Evolutionary conservation across 2,888 invertebrate genomes (phyloP).

Genomic region (Periphyllus acericola): DNA sequence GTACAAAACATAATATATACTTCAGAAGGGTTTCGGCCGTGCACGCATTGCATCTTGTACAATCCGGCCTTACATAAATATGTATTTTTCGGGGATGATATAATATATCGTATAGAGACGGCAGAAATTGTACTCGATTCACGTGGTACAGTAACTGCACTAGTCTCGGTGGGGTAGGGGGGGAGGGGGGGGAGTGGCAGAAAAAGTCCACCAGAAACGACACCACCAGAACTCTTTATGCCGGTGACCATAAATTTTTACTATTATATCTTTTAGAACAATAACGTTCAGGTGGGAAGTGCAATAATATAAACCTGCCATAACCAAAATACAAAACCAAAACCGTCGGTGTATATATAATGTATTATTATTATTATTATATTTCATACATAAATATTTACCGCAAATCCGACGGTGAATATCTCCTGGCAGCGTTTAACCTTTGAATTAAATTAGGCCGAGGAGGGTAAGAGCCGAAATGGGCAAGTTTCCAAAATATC

Average conservation of each 20-base stretch:
- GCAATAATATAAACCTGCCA: constrained; percentile 61
- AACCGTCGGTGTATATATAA: constrained; percentile 20
- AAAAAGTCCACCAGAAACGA: constrained; percentile 47
- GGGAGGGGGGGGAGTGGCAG: neutral
- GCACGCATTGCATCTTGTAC: too few relatives aligned
- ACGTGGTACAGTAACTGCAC: neutral
- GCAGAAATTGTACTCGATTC: neutral
- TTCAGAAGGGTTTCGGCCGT: too few relatives aligned
- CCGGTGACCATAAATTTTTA: constrained; percentile 52
- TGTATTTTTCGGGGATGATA: neutral
- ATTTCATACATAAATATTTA: constrained; percentile 36
- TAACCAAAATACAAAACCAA: constrained; percentile 55
- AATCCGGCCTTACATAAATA: neutral
- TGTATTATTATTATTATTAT: too few relatives aligned
- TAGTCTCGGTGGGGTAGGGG: too few relatives aligned
- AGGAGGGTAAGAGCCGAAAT: constrained; percentile 30
- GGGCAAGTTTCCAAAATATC: constrained; percentile 56
- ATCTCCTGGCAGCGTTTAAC: constrained; percentile 60
- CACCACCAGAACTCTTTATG: constrained; percentile 53
- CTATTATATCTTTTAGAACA: constrained; percentile 59
- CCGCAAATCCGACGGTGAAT: constrained; percentile 46
- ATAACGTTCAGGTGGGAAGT: constrained; percentile 58
- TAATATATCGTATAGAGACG: neutral
- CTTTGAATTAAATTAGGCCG: constrained; percentile 60
- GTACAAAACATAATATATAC: too few relatives aligned